Percentiles rank a stretch among this genome's conserved stretches.
Evolutionary conservation across 2,113 vertebrate genomes (phyloP).

Genomic region (Eudyptes chrysolophus): DNA sequence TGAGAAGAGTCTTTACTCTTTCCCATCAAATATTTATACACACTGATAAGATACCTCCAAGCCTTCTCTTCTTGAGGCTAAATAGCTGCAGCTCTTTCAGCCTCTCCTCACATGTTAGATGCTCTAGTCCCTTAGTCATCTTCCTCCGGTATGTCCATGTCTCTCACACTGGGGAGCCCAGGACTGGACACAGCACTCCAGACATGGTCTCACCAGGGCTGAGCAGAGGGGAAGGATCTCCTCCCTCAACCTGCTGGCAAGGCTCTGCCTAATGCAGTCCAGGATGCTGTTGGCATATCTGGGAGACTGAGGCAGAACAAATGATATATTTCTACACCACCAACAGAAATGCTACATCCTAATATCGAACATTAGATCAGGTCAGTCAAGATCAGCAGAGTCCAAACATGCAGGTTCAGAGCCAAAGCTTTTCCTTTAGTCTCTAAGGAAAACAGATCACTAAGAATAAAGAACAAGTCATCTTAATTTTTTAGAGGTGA

Average conservation of each 20-base stretch:
- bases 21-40: background rate
- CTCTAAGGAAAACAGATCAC: background rate
- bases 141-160: background rate
- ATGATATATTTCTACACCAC: background rate
- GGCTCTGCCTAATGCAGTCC: background rate
- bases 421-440: background rate
- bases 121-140: background rate
- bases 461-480: background rate
- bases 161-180: background rate
- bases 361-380: background rate
- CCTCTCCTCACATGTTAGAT: background rate
- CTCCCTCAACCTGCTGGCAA: background rate
- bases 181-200: background rate
- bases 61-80: background rate
- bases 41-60: background rate
- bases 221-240: background rate
- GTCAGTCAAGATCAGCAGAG: background rate
- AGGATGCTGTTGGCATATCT: background rate
- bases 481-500: background rate
- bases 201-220: background rate
- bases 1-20: background rate
- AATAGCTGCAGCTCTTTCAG: background rate
- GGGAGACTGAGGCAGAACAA: background rate
- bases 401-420: background rate
- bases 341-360: background rate